Evolutionary conservation across 2,113 vertebrate species (phyloP), one percentile per base, ranked within the genome.

Genomic region (Gavialis gangeticus): DNA sequence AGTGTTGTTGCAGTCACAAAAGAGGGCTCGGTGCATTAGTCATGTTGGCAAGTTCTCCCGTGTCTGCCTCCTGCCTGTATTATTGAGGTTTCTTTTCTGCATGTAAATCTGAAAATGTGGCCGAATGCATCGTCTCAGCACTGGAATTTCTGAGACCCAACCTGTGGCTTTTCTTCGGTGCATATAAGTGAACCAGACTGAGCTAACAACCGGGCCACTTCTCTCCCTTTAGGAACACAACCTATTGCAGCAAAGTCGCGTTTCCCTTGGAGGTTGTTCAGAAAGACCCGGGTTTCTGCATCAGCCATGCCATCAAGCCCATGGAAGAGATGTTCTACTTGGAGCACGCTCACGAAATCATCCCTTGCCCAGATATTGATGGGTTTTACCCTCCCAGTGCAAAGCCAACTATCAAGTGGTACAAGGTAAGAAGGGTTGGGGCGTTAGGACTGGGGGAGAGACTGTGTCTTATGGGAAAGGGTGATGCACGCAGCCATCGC

Each of bases 211-310:
- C 56, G 63, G 4, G 25, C 0, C 87, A 22, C 62, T 97, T 13
- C 10, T 96, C 22, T 93, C 59, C 93, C 76, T 55, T 86, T 88
- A 99, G 99, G 28, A 99, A 99, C 82, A 98, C 97, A 75, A 98
- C 99, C 0, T 99, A 98, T 55, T 99, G 99, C 97, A 98, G 98
- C 79, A 99, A 98, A 98, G 98, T 98, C 24, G 96, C 98, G 0
- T 98, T 99, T 94, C 98, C 98, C 2, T 96, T 99, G 88, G 98
- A 97, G 73, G 99, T 99, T 64, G 64, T 99, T 85, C 96, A 93
- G 0, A 98, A 97, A 75, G 96, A 96, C 79, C 30, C 12, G 16
- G 11, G 80, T 3, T 97, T n/a, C 60, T 99, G 98, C 87, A 96
- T 97, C 88, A 98, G 96, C 88, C 97, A 85, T 55, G 84, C 91